A percentile compares a stretch with the other conserved stretches of the same genome.
Conservation (phyloP, 2,113 vertebrate genomes). For the Condylura cristata region DNA sequence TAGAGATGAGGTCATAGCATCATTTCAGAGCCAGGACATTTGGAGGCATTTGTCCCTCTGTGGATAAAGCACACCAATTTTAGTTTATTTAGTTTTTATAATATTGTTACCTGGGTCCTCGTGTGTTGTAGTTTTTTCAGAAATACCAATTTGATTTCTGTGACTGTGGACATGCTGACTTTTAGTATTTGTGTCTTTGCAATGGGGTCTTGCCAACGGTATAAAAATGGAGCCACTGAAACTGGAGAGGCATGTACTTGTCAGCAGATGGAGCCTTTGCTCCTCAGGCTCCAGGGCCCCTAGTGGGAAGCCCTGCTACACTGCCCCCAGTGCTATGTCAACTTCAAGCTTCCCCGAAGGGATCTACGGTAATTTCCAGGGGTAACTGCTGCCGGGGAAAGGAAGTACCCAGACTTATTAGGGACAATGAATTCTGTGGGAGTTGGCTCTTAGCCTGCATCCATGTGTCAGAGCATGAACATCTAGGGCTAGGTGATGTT, state of each 20-base stretch:
- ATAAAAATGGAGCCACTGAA: not conserved
- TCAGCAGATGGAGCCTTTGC: not conserved
- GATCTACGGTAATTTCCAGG: not conserved
- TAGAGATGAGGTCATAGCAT: not conserved
- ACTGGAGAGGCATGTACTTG: not conserved
- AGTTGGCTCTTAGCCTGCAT: not conserved
- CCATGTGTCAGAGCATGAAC: too few species aligned
- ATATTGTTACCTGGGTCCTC: not conserved
- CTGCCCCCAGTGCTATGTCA: not conserved
- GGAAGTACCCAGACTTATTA: not conserved
- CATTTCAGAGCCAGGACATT: not conserved
- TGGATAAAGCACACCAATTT: not conserved
- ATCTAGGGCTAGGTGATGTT: not conserved
- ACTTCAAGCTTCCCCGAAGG: not conserved
- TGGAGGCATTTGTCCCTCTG: not conserved
- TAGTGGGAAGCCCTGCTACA: not conserved
- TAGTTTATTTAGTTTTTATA: not conserved
- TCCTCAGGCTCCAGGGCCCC: not conserved
- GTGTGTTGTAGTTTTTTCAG: not conserved
- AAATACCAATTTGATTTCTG: not conserved
- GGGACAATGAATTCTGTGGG: not conserved
- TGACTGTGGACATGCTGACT: not conserved
- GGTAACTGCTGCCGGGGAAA: not conserved
- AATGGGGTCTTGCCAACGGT: not conserved
- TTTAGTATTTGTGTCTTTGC: not conserved